Evolutionary conservation across 2,797 vertebrate species (phyloP).

Genomic region (Molossus alvarezi): DNA sequence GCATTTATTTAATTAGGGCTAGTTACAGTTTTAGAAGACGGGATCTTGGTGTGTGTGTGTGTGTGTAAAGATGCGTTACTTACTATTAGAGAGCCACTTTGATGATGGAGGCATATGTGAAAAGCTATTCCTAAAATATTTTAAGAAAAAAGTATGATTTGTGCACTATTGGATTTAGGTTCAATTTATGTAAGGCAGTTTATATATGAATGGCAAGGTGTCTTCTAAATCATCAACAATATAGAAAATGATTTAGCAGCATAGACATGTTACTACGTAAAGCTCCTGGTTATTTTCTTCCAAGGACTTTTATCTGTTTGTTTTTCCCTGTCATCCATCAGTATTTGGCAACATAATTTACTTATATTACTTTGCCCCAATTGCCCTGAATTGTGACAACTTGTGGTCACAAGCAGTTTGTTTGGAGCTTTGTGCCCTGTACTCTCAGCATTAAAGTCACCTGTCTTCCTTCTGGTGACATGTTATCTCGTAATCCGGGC

Average conservation of each 20-base stretch:
- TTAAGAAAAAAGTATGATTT: slow-evolving; percentile 81
- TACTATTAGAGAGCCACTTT: slow-evolving; percentile 85
- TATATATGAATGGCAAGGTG: slow-evolving; percentile 71
- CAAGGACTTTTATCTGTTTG: background rate
- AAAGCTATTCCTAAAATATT: slow-evolving; percentile 85
- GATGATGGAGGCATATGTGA: slow-evolving; percentile 82
- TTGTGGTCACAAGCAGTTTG: too few relatives aligned
- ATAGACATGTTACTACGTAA: background rate
- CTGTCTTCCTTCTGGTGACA: background rate
- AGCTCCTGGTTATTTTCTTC: background rate
- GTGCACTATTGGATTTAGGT: slow-evolving; percentile 77
- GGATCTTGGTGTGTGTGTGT: slow-evolving; percentile 79
- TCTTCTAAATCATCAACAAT: background rate
- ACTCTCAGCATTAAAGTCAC: background rate
- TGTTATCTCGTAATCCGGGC: background rate
- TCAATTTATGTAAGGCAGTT: slow-evolving; percentile 27
- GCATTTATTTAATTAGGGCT: slow-evolving; percentile 85
- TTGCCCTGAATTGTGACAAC: background rate
- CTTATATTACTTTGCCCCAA: background rate
- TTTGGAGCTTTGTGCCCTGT: background rate
- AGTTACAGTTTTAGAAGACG: slow-evolving; percentile 88
- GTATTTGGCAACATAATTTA: background rate
- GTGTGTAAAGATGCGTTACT: slow-evolving; percentile 79
- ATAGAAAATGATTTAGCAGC: background rate
- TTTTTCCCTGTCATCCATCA: background rate